These are phyloP conservation scores for Strigamia maritima DNA, from an alignment of 2,888 invertebrate genomes.

Conservation along the genomic window DNA sequence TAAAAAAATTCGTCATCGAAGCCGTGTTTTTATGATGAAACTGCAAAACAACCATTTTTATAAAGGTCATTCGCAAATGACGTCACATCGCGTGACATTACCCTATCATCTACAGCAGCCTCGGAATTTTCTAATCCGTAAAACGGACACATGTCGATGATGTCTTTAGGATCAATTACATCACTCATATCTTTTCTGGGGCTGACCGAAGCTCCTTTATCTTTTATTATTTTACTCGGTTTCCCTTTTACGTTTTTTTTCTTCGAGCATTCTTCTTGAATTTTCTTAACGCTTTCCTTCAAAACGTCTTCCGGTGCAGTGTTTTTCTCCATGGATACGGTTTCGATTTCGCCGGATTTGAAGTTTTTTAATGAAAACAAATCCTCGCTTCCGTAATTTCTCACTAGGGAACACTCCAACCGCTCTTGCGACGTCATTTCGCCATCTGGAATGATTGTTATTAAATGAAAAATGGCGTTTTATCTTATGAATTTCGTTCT, in stretches of 20 bases:
- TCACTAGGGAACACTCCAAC: not conserved
- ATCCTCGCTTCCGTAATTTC: not conserved
- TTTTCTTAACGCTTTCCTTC: not conserved
- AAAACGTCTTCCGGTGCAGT: not conserved
- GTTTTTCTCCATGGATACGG: not conserved
- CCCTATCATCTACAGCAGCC: not conserved
- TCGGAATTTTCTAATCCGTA: not conserved
- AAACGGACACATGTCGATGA: not conserved
- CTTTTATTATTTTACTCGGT: not conserved
- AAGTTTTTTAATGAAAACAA: not conserved
- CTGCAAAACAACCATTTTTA: not conserved
- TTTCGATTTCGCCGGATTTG: not conserved
- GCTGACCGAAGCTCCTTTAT: not conserved
- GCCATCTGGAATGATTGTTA: not conserved
- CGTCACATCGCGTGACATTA: not conserved
- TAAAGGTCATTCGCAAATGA: not conserved
- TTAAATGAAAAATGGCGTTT: not conserved
- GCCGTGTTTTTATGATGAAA: not conserved
- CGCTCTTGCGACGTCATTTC: not conserved
- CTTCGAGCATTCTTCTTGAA: not conserved
- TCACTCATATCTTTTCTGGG: not conserved
- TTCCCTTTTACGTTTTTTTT: not conserved
- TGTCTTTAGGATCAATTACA: not conserved
- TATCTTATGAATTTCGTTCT: not conserved
- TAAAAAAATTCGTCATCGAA: not conserved